Percentiles rank a stretch among this genome's conserved stretches.
Conservation (phyloP, 2,113 vertebrate genomes). For the Pan paniscus region DNA sequence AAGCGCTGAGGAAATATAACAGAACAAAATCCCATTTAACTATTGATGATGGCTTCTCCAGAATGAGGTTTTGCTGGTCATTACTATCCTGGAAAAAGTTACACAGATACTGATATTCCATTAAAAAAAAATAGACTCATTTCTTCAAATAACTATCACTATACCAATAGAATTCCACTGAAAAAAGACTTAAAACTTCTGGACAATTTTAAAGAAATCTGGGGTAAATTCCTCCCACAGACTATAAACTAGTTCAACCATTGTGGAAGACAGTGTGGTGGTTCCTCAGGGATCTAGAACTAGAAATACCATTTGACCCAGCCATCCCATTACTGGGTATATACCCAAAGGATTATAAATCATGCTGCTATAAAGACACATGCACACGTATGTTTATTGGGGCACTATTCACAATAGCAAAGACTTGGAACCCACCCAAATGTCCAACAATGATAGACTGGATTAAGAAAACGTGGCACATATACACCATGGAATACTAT, state of each 20-base stretch:
- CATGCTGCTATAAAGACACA: no score
- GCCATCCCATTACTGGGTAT: no score
- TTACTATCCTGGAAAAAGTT: neutral
- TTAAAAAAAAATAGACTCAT: neutral
- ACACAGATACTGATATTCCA: neutral
- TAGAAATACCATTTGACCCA: no score
- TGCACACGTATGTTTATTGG: no score
- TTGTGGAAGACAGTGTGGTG: no score
- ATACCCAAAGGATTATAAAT: no score
- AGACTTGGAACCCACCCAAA: no score
- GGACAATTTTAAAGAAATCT: constrained; percentile 16
- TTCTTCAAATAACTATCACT: neutral
- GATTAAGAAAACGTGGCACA: no score
- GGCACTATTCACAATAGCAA: no score
- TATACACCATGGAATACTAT: no score
- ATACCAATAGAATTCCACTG: neutral
- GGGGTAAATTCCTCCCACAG: neutral
- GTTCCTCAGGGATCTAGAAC: no score
- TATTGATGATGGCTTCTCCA: neutral
- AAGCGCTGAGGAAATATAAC: neutral
- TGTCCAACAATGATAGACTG: no score
- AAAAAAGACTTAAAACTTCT: neutral
- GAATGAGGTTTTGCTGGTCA: neutral
- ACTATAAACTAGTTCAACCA: neutral
- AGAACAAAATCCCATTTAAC: constrained; percentile 58